Evolutionary conservation across 1,140 invertebrate genomes (phyloP), one percentile per base, ranked within the genome.

Genomic region (Nixonia krombeini): DNA sequence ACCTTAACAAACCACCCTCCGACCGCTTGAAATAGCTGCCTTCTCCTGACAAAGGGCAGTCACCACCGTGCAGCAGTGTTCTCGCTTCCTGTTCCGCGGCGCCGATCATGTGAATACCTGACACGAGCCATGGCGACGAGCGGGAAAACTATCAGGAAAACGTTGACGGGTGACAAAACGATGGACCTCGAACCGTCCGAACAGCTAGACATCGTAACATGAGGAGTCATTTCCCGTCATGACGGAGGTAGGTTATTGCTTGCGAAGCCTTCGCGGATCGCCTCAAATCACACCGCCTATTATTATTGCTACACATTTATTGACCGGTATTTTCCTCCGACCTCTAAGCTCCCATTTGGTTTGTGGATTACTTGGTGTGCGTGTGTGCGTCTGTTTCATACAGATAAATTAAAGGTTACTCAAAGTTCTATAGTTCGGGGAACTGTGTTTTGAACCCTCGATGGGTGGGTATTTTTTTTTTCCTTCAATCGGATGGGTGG

Each of bases 181-280:
- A 44, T 23, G 37, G 45, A 17, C 15, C 8, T 38, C 47, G 38
- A 41, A 37, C 51, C 35, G 40, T n/a, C n/a, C n/a, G 29, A 56
- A 17, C 21, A 35, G 10, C 21, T 9, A 8, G 29, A 23, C 29
- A 23, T 10, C 9, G 44, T 57, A 77, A 69, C 67, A 78, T 74
- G 75, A 75, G 62, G 56, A 66, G 69, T 52, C 62, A 55, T 46
- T 62, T 52, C 58, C 47, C 61, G 37, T 76, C 69, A 74, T 78
- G 76, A 76, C 75, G 62, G 64, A 78, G 73, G 76, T 78, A 68
- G 25, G 72, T 40, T 67, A 47, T 37, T 25, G 17, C n/a, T 35
- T 4, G 25, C 8, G 23, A 46, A 29, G n/a, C 1, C 21, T 1
- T 46, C 12, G 4, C 44, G 4, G 4, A 17, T 8, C 3, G 17